A percentile compares a stretch with the other conserved stretches of the same genome.
phyloP scores from a whole-genome alignment of 2,797 vertebrate genomes.

The Okamejei kenojei region DNA sequence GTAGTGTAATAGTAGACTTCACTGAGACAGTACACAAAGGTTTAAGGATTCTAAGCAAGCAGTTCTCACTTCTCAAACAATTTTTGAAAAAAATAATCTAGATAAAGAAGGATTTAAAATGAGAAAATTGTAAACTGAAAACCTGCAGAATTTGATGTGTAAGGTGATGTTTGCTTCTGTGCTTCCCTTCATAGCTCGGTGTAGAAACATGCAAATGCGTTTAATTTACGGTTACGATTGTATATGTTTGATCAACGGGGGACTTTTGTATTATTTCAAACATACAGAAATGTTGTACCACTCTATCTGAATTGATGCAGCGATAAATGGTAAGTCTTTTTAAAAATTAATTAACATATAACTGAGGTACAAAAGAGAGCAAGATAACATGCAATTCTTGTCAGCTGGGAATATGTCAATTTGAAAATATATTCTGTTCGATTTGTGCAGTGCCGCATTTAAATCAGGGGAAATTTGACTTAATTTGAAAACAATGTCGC shows the following conservation, averaged over 20 bases:
- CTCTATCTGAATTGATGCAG: background rate
- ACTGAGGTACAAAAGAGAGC: background rate
- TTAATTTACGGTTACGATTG: background rate
- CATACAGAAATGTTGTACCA: background rate
- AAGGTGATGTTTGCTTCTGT: background rate
- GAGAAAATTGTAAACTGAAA: background rate
- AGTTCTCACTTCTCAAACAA: too few relatives aligned
- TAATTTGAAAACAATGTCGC: background rate
- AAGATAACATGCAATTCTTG: background rate
- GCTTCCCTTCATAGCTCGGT: background rate
- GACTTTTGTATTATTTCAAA: conserved; percentile 15
- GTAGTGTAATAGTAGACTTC: too few relatives aligned
- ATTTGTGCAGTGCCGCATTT: background rate
- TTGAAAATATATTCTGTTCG: background rate
- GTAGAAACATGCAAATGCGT: background rate
- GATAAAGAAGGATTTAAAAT: background rate
- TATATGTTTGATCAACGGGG: background rate
- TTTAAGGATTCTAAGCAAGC: background rate
- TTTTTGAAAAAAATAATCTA: background rate
- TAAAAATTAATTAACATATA: background rate
- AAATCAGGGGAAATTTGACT: background rate
- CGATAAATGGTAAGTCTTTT: background rate
- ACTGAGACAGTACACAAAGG: too few relatives aligned
- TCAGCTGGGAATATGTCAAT: background rate
- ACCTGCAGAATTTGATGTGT: background rate